A percentile compares a stretch with the other conserved stretches of the same genome.
Evolutionary conservation across 2,888 invertebrate genomes (phyloP).

Genomic region (Nymphalis c-album): DNA sequence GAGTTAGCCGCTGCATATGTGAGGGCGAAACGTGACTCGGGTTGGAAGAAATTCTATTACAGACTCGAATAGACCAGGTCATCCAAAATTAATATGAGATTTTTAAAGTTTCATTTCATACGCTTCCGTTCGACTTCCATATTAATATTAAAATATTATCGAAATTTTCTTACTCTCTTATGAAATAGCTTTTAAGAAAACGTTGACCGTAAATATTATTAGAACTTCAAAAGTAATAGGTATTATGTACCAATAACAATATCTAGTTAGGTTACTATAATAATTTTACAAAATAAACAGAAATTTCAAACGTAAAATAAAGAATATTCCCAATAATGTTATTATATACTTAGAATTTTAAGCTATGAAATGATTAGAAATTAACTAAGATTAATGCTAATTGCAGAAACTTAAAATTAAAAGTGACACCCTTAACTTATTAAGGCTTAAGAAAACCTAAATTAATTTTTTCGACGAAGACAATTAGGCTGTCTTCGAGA

Average conservation of each 20-base stretch:
- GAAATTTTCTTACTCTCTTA: no score
- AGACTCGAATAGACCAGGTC: slow-evolving; percentile 49
- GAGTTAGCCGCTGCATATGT: slow-evolving; percentile 14
- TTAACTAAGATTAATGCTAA: slow-evolving; percentile 6
- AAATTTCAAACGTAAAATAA: no score
- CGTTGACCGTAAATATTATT: no score
- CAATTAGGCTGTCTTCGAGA: slow-evolving; percentile 64
- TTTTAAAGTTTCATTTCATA: slow-evolving; percentile 49
- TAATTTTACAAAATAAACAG: no score
- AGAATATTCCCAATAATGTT: not conserved
- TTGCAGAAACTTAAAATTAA: slow-evolving; percentile 39
- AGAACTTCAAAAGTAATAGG: no score
- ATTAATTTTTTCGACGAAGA: slow-evolving; percentile 48
- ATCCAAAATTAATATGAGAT: slow-evolving; percentile 69
- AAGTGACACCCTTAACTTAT: slow-evolving; percentile 45
- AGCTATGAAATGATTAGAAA: not conserved
- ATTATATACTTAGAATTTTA: not conserved
- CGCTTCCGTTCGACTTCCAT: not conserved
- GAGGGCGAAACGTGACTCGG: slow-evolving; percentile 57
- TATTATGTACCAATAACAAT: no score
- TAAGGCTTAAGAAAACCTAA: slow-evolving; percentile 47
- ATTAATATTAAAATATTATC: no score
- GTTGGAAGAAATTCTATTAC: slow-evolving; percentile 59
- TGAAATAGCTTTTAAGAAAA: no score
- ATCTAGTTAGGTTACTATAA: no score